These are phyloP conservation scores for Heloderma charlesbogerti DNA, from an alignment of 2,113 vertebrate species.

Conservation along the genomic window DNA sequence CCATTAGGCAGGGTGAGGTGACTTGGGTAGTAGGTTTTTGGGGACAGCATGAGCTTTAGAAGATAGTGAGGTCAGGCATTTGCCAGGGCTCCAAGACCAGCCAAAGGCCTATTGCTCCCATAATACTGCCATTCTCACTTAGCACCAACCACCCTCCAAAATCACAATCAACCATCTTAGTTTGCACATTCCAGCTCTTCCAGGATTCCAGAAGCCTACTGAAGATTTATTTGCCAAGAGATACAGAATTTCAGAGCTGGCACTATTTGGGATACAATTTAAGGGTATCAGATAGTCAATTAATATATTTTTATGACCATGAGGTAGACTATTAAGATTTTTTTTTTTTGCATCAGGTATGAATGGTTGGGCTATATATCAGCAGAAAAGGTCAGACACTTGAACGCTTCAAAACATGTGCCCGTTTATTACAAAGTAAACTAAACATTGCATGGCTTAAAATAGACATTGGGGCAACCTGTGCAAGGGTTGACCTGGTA, in stretches of 20 bases:
- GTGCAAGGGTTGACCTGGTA: background rate
- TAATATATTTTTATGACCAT: background rate
- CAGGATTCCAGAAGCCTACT: background rate
- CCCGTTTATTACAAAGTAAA: background rate
- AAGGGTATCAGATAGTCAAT: background rate
- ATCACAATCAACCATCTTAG: background rate
- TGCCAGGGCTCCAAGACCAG: background rate
- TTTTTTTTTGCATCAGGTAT: background rate
- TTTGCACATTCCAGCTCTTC: background rate
- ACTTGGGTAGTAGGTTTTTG: background rate
- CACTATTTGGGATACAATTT: background rate
- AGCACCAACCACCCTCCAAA: background rate
- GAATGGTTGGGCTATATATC: background rate
- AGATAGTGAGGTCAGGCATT: background rate
- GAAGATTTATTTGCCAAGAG: background rate
- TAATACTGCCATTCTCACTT: background rate
- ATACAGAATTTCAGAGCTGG: background rate
- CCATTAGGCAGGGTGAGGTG: background rate
- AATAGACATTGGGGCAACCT: background rate
- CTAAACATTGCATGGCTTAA: background rate
- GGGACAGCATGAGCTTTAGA: background rate
- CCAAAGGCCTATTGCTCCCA: background rate
- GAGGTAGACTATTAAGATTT: background rate
- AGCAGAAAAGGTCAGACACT: background rate
- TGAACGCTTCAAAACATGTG: background rate